Evolutionary conservation across 2,113 vertebrate genomes (phyloP), one percentile per base, ranked within the genome.

Genomic region (Heterotilapia buettikoferi): DNA sequence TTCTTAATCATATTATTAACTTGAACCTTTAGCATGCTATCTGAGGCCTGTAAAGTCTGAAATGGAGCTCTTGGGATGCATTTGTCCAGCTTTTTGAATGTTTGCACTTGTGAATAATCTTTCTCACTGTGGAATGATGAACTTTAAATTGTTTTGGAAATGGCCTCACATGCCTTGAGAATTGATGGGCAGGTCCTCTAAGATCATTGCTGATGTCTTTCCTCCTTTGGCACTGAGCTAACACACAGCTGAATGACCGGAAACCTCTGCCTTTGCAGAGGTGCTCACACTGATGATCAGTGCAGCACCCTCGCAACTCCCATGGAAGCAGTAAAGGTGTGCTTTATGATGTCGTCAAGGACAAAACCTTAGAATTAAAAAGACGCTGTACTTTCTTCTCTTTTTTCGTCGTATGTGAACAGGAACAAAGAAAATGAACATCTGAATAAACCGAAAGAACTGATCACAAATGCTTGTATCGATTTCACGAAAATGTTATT

Each of bases 381-480:
- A 43, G 12, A 71, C 0, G n/a, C 6, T 36, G 6, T 36, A 19
- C 31, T 36, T 63, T 19, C 47, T 19, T 4, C 19, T 56, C 5
- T 21, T 57, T 26, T 57, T 9, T 73, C 0, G 16, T 47, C 4
- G 43, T 76, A 19, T 3, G 3, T 19, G 71, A 26, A 47, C 43
- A 76, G 71, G 43, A 47, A 19, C 4, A 7, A 50, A 19, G 16
- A 31, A 76, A 31, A 76, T 0, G 0, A 76, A 47, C 14, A 47
- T 18, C 68, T 18, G 21, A 73, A 29, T 47, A 11, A 73, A 26
- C 40, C 0, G 1, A 76, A 71, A 43, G 12, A 71, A 24, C 38
- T 7, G 40, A 73, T 47, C 68, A 18, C 21, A 45, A 29, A 11
- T 73, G 21, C 21, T 73, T 45, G 2, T 18, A 47, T 26, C 3